A percentile compares a stretch with the other conserved stretches of the same genome.
Evolutionary conservation across 2,888 invertebrate genomes (phyloP).

Genomic region (Melanchra persicariae): DNA sequence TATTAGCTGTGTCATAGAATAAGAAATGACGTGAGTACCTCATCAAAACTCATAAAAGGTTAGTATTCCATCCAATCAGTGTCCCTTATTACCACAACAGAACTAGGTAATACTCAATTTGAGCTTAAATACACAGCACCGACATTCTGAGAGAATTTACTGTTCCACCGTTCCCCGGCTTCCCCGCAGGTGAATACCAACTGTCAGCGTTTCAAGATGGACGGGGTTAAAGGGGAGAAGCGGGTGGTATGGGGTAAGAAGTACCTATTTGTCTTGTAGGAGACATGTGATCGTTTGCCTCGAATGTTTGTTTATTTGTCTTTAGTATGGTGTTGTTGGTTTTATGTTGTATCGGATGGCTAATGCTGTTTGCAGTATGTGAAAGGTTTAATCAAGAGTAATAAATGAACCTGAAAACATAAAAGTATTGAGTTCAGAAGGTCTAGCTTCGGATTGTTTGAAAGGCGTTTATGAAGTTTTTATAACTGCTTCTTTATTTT

Average conservation of each 20-base stretch:
- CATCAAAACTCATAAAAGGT: slow-evolving; percentile 34
- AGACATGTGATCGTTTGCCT: slow-evolving; percentile 84
- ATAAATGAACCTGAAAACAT: not conserved
- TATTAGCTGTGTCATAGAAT: too few species aligned
- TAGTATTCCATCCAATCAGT: slow-evolving; percentile 54
- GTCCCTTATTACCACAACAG: slow-evolving; percentile 48
- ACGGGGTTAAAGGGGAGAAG: slow-evolving; percentile 68
- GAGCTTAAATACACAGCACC: slow-evolving; percentile 70
- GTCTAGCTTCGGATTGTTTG: not conserved
- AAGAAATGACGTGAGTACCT: too few species aligned
- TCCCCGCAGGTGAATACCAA: slow-evolving; percentile 84
- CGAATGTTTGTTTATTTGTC: slow-evolving; percentile 82
- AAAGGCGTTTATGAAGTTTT: not conserved
- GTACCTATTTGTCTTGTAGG: slow-evolving; percentile 84
- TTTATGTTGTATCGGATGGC: slow-evolving; percentile 46
- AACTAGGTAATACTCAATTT: slow-evolving; percentile 64
- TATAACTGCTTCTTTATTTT: too few species aligned
- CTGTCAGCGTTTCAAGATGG: slow-evolving; percentile 81
- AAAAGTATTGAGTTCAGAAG: not conserved
- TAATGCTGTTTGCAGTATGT: slow-evolving; percentile 26
- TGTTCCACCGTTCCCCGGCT: slow-evolving; percentile 64
- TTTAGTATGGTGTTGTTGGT: slow-evolving; percentile 68
- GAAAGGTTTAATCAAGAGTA: slow-evolving; percentile 1
- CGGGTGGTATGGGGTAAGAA: slow-evolving; percentile 62
- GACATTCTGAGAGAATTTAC: slow-evolving; percentile 73